Conservation (phyloP, 2,797 vertebrate species). For the Sparidentex hasta region DNA sequence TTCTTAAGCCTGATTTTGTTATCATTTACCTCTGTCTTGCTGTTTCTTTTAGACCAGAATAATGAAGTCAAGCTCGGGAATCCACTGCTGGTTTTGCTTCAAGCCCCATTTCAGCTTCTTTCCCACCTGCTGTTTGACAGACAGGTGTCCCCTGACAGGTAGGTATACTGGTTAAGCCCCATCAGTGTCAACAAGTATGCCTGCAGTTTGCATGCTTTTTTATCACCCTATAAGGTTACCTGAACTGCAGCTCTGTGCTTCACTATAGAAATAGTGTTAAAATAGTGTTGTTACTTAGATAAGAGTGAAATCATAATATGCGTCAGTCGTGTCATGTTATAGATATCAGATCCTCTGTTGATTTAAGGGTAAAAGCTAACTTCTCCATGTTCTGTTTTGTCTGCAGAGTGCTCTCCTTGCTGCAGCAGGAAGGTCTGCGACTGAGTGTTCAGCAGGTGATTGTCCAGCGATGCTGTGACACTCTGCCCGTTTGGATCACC, state of each 20-base stretch:
- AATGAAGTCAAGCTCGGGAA: constrained; percentile 91
- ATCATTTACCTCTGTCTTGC: constrained; percentile 1
- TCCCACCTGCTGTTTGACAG: constrained; percentile 95
- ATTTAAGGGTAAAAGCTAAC: background rate
- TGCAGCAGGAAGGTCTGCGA: constrained; percentile 89
- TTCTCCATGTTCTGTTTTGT: background rate
- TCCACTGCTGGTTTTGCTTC: constrained; percentile 93
- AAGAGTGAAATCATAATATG: background rate
- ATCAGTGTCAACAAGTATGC: background rate
- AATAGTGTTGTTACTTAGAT: too few relatives aligned
- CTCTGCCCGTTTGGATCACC: constrained; percentile 86
- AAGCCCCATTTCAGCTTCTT: constrained; percentile 91
- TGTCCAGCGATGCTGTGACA: constrained; percentile 92
- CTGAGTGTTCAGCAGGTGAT: constrained; percentile 94
- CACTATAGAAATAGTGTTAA: background rate
- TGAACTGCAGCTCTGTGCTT: background rate
- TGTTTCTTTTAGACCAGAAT: constrained; percentile 83
- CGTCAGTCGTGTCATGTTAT: too few relatives aligned
- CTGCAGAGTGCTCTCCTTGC: constrained; percentile 87
- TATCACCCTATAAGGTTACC: background rate
- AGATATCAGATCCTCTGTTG: background rate
- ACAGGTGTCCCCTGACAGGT: constrained; percentile 96
- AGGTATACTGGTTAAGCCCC: constrained; percentile 10
- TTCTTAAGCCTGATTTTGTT: background rate
- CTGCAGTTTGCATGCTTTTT: background rate